A percentile compares a stretch with the other conserved stretches of the same genome.
Conservation (phyloP, 2,797 vertebrate genomes). For the Distichodus sexfasciatus region DNA sequence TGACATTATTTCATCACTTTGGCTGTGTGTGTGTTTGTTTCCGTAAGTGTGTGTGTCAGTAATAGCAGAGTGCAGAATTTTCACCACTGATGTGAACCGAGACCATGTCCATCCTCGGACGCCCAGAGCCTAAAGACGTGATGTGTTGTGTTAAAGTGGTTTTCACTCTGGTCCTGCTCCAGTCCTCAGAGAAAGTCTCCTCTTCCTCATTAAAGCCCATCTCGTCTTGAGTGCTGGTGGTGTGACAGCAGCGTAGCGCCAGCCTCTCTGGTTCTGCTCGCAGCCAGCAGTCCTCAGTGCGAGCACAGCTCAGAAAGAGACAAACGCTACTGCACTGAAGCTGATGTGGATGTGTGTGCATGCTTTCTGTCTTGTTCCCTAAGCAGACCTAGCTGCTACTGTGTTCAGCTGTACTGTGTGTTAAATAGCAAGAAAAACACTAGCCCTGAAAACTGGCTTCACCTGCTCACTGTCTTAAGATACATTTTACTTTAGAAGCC, state of each 20-base stretch:
- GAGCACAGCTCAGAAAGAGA: not conserved
- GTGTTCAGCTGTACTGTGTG: not conserved
- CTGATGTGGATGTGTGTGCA: not conserved
- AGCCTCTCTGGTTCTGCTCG: conserved; percentile 17
- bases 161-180: conserved; percentile 1
- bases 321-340: not conserved
- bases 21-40: not conserved
- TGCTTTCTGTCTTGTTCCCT: not conserved
- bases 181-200: conserved; percentile 14
- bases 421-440: not conserved
- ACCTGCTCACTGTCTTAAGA: too few relatives aligned
- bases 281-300: conserved; percentile 5
- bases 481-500: too few relatives aligned
- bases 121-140: conserved; percentile 17
- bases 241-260: conserved; percentile 30
- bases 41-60: conserved; percentile 6
- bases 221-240: conserved; percentile 31
- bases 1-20: not conserved
- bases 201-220: conserved; percentile 35
- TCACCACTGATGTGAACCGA: conserved; percentile 16
- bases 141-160: conserved; percentile 20
- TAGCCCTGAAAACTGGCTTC: not conserved
- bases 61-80: conserved; percentile 18
- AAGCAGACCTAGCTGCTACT: conserved; percentile 5
- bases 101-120: not conserved